Evolutionary conservation across 2,888 invertebrate species (phyloP).

Genomic region (Lepidocyrtoides sp.): DNA sequence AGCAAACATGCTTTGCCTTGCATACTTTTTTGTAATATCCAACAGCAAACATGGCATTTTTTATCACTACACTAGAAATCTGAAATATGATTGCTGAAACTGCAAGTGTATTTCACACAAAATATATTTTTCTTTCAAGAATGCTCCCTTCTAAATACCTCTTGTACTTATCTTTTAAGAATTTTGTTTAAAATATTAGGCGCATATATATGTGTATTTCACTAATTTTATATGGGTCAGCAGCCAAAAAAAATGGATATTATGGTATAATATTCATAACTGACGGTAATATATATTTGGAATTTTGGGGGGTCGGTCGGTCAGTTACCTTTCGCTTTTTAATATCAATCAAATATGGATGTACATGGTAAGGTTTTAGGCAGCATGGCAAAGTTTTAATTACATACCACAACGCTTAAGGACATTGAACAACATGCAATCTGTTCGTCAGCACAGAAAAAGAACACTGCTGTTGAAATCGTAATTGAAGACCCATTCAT

Average conservation of each 20-base stretch:
- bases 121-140: not conserved
- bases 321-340: conserved; percentile 75
- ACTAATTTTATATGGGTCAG: conserved; percentile 55
- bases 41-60: conserved; percentile 6
- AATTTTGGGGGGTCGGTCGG: conserved; percentile 59
- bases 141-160: conserved; percentile 68
- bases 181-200: conserved; percentile 22
- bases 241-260: conserved; percentile 30
- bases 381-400: conserved; percentile 40
- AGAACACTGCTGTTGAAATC: conserved; percentile 25
- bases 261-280: not conserved
- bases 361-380: not conserved
- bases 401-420: conserved; percentile 51
- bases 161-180: not conserved
- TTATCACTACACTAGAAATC: conserved; percentile 42
- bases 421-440: conserved; percentile 23
- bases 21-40: conserved; percentile 47
- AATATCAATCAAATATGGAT: not conserved
- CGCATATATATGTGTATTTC: conserved; percentile 29
- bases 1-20: conserved; percentile 63
- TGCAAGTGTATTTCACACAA: not conserved
- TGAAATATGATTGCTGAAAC: conserved; percentile 32
- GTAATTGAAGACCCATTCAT: not conserved
- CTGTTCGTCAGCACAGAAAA: not conserved
- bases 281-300: not conserved